Conservation (phyloP, 2,113 vertebrate species). For the Aldabrachelys gigantea region DNA sequence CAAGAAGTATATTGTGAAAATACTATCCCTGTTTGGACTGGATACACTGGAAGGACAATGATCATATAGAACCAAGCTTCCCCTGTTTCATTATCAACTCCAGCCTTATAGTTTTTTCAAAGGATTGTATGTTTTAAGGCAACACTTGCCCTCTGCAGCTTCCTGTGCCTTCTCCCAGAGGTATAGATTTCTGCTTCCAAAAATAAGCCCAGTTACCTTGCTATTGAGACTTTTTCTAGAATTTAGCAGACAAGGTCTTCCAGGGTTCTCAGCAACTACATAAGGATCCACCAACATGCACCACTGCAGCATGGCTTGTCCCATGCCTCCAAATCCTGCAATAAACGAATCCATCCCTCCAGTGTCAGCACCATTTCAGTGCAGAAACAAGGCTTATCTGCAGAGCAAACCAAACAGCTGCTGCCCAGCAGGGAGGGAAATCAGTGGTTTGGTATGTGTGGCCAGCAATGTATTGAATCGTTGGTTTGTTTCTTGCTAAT, state of each 20-base stretch:
- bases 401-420: constrained; percentile 63
- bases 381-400: constrained; percentile 16
- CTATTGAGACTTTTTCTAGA: neutral
- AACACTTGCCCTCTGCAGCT: constrained; percentile 23
- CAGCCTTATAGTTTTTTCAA: constrained; percentile 59
- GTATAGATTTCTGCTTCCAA: neutral
- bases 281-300: neutral
- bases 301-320: neutral
- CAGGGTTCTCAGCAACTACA: constrained; percentile 31
- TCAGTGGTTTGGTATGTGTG: constrained; percentile 58
- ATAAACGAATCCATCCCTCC: neutral
- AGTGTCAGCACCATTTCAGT: neutral
- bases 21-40: constrained; percentile 4
- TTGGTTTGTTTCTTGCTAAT: constrained; percentile 71
- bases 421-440: constrained; percentile 67
- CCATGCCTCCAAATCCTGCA: constrained; percentile 1
- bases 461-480: constrained; percentile 53
- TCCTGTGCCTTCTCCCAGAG: neutral
- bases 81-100: neutral
- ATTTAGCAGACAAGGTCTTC: constrained; percentile 1
- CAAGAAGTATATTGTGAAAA: constrained; percentile 22
- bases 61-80: neutral
- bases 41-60: constrained; percentile 33
- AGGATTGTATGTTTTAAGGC: constrained; percentile 38
- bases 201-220: constrained; percentile 22